A percentile compares a stretch with the other conserved stretches of the same genome.
These are phyloP conservation scores for Lates japonicus DNA, from an alignment of 2,797 vertebrate species.

Conservation along the genomic window DNA sequence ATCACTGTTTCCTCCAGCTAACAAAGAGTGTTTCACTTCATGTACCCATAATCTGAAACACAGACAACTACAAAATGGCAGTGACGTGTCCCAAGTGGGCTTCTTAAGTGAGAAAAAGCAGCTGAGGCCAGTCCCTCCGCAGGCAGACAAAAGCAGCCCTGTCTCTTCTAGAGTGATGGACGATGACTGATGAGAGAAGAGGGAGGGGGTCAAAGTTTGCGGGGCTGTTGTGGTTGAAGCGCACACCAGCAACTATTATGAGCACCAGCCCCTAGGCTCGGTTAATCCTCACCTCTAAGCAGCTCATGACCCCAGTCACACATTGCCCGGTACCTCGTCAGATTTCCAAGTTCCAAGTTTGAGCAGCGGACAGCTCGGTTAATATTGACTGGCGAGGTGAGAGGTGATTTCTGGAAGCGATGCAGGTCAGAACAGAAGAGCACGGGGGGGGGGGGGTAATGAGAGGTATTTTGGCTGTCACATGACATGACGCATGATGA, in stretches of 20 bases:
- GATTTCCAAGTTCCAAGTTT: constrained; percentile 21
- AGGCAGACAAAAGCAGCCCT: constrained; percentile 78
- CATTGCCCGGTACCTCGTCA: constrained; percentile 1
- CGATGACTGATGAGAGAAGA: constrained; percentile 77
- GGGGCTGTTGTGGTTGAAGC: constrained; percentile 44
- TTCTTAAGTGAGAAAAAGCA: constrained; percentile 66
- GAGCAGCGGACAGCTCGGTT: background rate
- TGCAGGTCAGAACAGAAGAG: constrained; percentile 10
- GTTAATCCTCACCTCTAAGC: constrained; percentile 39
- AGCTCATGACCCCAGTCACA: constrained; percentile 13
- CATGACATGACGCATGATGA: constrained; percentile 20
- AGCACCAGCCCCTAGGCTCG: constrained; percentile 31
- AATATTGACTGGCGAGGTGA: constrained; percentile 35
- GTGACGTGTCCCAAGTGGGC: constrained; percentile 57
- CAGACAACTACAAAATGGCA: constrained; percentile 63
- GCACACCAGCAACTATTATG: constrained; percentile 39
- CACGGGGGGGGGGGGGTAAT: background rate
- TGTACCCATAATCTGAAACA: constrained; percentile 66
- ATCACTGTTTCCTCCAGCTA: constrained; percentile 60
- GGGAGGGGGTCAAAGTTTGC: constrained; percentile 72
- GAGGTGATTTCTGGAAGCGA: constrained; percentile 35
- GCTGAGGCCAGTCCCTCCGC: constrained; percentile 60
- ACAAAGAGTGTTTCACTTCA: constrained; percentile 68
- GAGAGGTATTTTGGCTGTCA: constrained; percentile 37
- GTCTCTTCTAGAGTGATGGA: constrained; percentile 74